phyloP scores from a whole-genome alignment of 2,888 invertebrate genomes.

The Erebia epiphron region DNA sequence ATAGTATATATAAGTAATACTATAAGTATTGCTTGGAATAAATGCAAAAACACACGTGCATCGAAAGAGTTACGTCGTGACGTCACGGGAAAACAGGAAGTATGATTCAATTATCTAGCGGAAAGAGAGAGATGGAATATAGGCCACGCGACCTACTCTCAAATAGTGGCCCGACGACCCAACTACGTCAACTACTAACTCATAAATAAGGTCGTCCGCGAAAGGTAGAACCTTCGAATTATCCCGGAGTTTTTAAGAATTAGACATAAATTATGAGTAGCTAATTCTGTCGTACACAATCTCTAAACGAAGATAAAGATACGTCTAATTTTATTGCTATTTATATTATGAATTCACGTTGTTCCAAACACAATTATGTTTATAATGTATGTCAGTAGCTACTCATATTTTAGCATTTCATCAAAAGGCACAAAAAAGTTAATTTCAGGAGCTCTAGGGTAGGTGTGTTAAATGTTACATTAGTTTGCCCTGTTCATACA shows the following conservation, averaged over 20 bases:
- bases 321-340: no score
- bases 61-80: slow-evolving; percentile 67
- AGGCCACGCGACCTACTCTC: slow-evolving; percentile 80
- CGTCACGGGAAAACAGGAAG: slow-evolving; percentile 69
- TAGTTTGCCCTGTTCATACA: background rate
- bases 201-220: slow-evolving; percentile 49
- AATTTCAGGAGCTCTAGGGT: background rate
- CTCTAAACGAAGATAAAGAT: background rate
- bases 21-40: slow-evolving; percentile 50
- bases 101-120: slow-evolving; percentile 39
- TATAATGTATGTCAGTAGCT: no score
- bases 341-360: background rate
- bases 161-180: slow-evolving; percentile 49
- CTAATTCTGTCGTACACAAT: no score
- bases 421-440: background rate
- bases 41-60: slow-evolving; percentile 61
- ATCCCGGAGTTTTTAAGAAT: slow-evolving; percentile 21
- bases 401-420: background rate
- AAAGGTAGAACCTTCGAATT: slow-evolving; percentile 43
- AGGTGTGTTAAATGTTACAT: background rate
- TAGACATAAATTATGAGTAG: background rate
- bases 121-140: slow-evolving; percentile 68
- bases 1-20: no score
- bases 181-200: slow-evolving; percentile 61
- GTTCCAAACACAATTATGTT: no score